Percentiles rank a stretch among this genome's conserved stretches.
Evolutionary conservation across 1,140 invertebrate species (phyloP).

Genomic region (Linepithema humile): DNA sequence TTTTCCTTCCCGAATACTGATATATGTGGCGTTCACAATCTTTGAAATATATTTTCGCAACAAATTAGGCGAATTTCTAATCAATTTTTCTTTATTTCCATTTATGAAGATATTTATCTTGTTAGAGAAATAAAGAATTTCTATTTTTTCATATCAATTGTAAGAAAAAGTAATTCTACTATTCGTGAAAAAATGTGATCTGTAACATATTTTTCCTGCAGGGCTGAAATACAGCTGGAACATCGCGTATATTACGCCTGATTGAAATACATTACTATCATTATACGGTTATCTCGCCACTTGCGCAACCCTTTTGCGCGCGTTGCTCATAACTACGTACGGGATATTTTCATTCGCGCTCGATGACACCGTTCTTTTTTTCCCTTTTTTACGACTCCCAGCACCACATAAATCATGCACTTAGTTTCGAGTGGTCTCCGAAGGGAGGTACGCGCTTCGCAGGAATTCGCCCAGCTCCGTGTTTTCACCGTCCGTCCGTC

Average conservation of each 20-base stretch:
- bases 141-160: neutral
- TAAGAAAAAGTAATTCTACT: neutral
- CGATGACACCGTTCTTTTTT: neutral
- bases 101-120: neutral
- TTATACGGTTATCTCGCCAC: neutral
- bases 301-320: neutral
- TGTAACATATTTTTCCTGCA: neutral
- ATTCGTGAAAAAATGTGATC: neutral
- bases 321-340: neutral
- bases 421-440: constrained; percentile 41
- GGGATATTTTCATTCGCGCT: neutral
- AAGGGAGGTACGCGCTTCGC: constrained; percentile 28
- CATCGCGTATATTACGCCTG: neutral
- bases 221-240: neutral
- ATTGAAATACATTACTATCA: neutral
- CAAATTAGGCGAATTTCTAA: neutral
- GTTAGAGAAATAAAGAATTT: neutral
- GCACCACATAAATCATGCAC: constrained; percentile 46
- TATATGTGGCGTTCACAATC: neutral
- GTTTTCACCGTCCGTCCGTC: constrained; percentile 21
- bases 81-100: neutral
- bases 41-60: neutral
- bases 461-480: constrained; percentile 33
- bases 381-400: constrained; percentile 13
- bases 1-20: neutral